Percentiles rank a stretch among this genome's conserved stretches.
These are phyloP conservation scores for Hystrix cristata DNA, from an alignment of 2,113 vertebrate species.

Conservation along the genomic window DNA sequence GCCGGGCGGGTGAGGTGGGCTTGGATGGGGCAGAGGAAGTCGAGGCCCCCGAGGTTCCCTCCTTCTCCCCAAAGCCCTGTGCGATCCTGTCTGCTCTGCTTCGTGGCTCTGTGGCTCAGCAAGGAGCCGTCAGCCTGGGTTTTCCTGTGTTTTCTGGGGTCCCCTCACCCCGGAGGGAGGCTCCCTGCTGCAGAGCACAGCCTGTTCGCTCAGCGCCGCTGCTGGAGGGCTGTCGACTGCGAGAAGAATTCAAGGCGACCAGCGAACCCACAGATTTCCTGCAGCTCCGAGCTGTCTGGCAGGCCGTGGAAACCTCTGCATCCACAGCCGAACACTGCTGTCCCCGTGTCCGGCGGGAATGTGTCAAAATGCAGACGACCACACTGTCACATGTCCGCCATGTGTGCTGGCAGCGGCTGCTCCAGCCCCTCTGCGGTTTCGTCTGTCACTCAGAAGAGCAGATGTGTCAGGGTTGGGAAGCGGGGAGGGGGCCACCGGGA, in stretches of 20 bases:
- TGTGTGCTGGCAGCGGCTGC: conserved; percentile 78
- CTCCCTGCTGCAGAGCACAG: conserved; percentile 30
- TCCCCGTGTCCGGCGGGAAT: conserved; percentile 77
- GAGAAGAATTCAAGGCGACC: conserved; percentile 78
- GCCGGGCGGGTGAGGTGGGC: conserved; percentile 65
- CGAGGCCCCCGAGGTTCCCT: conserved; percentile 67
- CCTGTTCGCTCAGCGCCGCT: conserved; percentile 67
- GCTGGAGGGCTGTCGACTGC: conserved; percentile 70
- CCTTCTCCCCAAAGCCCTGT: neutral
- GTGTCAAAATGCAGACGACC: conserved; percentile 68
- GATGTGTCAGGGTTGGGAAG: conserved; percentile 80
- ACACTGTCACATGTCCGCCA: conserved; percentile 79
- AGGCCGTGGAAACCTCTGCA: conserved; percentile 79
- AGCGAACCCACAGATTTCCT: conserved; percentile 82
- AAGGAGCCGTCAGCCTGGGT: neutral
- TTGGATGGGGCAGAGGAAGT: conserved; percentile 42
- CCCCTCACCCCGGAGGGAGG: conserved; percentile 35
- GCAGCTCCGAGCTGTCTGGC: conserved; percentile 79
- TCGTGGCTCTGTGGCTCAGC: neutral
- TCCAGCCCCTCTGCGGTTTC: conserved; percentile 75
- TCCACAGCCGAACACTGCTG: conserved; percentile 77
- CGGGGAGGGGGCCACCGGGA: conserved; percentile 73
- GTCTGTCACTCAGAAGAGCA: conserved; percentile 83
- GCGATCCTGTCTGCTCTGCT: neutral
- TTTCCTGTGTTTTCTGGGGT: conserved; percentile 39